These are phyloP conservation scores for Trilocha varians DNA, from an alignment of 2,888 invertebrate genomes.

Conservation along the genomic window DNA sequence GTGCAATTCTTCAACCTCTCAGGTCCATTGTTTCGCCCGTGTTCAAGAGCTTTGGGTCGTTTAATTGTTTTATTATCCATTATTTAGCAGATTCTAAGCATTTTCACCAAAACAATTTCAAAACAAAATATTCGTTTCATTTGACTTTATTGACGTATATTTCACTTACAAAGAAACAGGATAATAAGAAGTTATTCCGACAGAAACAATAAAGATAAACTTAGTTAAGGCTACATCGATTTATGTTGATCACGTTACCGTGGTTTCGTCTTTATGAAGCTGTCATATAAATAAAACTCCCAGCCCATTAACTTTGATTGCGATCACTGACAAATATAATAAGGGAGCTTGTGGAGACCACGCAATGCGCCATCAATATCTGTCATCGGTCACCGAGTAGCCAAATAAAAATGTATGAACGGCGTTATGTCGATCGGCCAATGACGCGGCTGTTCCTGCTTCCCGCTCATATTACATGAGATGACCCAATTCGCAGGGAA, in stretches of 20 bases:
- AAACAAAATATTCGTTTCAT: neutral
- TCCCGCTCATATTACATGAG: constrained; percentile 44
- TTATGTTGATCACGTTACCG: constrained; percentile 52
- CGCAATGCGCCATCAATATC: constrained; percentile 59
- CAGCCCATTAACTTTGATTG: constrained; percentile 39
- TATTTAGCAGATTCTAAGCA: neutral
- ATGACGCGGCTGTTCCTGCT: constrained; percentile 40
- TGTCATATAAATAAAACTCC: constrained; percentile 59
- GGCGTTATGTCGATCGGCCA: constrained; percentile 29
- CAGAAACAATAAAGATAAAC: constrained; percentile 16
- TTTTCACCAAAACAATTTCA: constrained; percentile 5
- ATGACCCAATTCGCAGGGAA: constrained; percentile 42
- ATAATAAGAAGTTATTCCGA: neutral
- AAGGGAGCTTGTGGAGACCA: constrained; percentile 37
- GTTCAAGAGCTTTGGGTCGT: constrained; percentile 36
- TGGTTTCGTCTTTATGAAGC: constrained; percentile 42
- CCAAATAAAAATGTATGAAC: constrained; percentile 63
- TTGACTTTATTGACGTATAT: neutral
- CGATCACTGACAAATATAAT: constrained; percentile 41
- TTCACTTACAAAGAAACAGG: neutral
- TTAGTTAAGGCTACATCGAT: constrained; percentile 36
- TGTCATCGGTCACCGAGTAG: constrained; percentile 58
- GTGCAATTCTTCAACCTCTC: constrained; percentile 35
- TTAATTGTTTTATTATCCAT: constrained; percentile 42
- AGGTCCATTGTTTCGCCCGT: constrained; percentile 35